These are phyloP conservation scores for Caenorhabditis brenneri DNA, from an alignment of 1,140 invertebrate species.

Conservation along the genomic window DNA sequence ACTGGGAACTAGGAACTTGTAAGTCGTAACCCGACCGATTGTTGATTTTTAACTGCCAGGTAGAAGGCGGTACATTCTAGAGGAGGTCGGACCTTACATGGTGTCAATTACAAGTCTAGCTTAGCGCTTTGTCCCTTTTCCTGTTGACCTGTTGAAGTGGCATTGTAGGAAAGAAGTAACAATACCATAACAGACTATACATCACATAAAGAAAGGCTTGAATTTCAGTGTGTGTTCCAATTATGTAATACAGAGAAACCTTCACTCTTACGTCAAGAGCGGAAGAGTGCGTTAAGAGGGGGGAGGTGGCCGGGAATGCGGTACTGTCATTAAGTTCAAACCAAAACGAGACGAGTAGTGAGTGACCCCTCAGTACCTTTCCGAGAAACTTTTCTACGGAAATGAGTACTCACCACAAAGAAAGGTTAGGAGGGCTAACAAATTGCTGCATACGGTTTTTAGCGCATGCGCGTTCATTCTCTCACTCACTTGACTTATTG, in stretches of 20 bases:
- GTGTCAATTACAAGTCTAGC: constrained; percentile 39
- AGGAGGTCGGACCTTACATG: background rate
- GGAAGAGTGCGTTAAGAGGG: background rate
- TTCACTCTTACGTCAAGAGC: constrained; percentile 6
- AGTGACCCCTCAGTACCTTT: constrained; percentile 26
- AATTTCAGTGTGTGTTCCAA: constrained; percentile 40
- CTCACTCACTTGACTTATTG: constrained; percentile 39
- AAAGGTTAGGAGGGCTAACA: constrained; percentile 24
- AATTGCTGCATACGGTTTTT: constrained; percentile 39
- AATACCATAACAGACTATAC: constrained; percentile 19
- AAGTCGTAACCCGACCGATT: background rate
- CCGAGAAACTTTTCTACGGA: constrained; percentile 7
- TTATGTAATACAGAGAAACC: constrained; percentile 2
- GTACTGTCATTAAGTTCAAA: constrained; percentile 28
- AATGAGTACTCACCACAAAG: background rate
- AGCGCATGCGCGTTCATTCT: background rate
- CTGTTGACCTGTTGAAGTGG: constrained; percentile 24
- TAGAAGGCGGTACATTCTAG: constrained; percentile 19
- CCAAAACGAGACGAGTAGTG: background rate
- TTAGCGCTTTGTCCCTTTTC: background rate
- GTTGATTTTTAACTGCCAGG: constrained; percentile 27
- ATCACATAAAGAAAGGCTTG: background rate
- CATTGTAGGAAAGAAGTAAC: constrained; percentile 4
- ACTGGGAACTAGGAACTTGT: background rate
- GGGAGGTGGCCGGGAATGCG: background rate